Evolutionary conservation across 1,140 invertebrate species (phyloP).

Genomic region (Cotesia chilonis): DNA sequence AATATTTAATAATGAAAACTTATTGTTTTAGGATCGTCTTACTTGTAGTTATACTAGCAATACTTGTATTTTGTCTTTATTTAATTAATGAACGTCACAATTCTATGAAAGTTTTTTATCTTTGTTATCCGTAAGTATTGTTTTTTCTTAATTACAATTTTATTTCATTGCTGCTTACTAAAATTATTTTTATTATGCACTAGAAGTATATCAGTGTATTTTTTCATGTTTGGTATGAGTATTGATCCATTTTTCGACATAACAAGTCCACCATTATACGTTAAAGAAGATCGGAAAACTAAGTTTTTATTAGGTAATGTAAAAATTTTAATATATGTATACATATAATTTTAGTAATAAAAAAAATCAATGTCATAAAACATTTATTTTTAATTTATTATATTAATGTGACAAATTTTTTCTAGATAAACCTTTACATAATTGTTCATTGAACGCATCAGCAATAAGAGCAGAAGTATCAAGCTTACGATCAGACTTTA

Average conservation of each 20-base stretch:
- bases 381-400: background rate
- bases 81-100: slow-evolving; percentile 77
- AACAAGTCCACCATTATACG: slow-evolving; percentile 59
- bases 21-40: slow-evolving; percentile 65
- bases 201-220: slow-evolving; percentile 81
- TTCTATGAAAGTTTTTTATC: slow-evolving; percentile 78
- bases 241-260: slow-evolving; percentile 77
- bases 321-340: background rate
- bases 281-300: slow-evolving; percentile 59
- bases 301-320: slow-evolving; percentile 57
- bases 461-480: slow-evolving; percentile 87
- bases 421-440: slow-evolving; percentile 71
- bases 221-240: slow-evolving; percentile 83
- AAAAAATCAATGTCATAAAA: background rate
- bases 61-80: slow-evolving; percentile 75
- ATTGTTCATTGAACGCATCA: slow-evolving; percentile 74
- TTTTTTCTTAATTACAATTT: slow-evolving; percentile 20
- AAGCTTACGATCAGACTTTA: slow-evolving; percentile 85
- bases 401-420: slow-evolving; percentile 19
- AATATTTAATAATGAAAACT: background rate
- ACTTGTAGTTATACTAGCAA: slow-evolving; percentile 64
- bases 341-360: background rate
- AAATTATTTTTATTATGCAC: slow-evolving; percentile 58
- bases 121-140: slow-evolving; percentile 89
- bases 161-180: slow-evolving; percentile 12